Percentiles rank a stretch among this genome's conserved stretches.
phyloP scores from a whole-genome alignment of 2,113 vertebrate genomes.

The Copsychus sechellarum region DNA sequence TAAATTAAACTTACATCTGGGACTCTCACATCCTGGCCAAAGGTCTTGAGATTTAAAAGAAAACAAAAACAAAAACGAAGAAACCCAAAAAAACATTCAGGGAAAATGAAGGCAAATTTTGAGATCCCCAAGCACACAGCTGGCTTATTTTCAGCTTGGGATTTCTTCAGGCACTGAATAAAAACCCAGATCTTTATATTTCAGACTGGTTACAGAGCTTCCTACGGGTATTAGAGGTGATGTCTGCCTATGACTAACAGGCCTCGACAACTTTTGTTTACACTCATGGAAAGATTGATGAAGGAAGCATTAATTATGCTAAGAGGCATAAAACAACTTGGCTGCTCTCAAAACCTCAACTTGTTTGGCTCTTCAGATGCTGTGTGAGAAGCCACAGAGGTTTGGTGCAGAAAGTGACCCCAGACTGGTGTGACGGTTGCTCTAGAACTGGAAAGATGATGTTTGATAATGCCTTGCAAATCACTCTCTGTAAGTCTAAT shows the following conservation, averaged over 20 bases:
- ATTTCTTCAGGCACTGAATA: constrained; percentile 4
- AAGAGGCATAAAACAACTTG: not conserved
- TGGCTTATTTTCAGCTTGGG: not conserved
- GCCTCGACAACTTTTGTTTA: not conserved
- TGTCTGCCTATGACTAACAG: not conserved
- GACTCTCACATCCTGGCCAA: not conserved
- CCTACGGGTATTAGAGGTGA: not conserved
- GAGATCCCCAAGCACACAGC: not conserved
- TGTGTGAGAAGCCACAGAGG: not conserved
- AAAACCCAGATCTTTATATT: not conserved
- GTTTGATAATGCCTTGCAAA: not conserved
- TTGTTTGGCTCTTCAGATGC: not conserved
- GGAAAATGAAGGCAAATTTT: not conserved
- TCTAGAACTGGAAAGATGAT: not conserved
- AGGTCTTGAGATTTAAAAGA: not conserved
- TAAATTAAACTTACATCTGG: not conserved
- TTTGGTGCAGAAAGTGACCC: not conserved
- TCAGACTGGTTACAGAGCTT: not conserved
- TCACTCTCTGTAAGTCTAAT: not conserved
- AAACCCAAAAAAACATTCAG: not conserved
- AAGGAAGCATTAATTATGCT: not conserved
- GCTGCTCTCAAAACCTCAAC: not conserved
- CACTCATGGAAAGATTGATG: not conserved
- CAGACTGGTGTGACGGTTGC: accelerated
- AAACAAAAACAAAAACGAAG: not conserved